Conservation (phyloP, 2,797 vertebrate species). For the Allobates femoralis region DNA sequence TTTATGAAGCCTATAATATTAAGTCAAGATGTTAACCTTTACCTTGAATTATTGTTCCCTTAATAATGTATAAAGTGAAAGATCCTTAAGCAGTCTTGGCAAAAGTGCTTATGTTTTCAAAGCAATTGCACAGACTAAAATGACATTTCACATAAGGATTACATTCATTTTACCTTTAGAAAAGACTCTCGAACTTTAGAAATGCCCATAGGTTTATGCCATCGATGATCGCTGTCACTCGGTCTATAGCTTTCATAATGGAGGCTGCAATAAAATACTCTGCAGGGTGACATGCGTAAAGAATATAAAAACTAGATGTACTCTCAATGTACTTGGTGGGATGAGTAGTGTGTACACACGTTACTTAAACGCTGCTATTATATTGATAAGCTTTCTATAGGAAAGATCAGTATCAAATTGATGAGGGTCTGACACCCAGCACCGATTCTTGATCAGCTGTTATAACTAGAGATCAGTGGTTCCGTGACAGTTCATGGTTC, state of each 20-base stretch:
- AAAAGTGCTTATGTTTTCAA: slow-evolving; percentile 66
- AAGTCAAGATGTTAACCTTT: slow-evolving; percentile 70
- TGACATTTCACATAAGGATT: slow-evolving; percentile 72
- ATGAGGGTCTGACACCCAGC: too few species aligned
- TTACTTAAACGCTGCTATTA: too few species aligned
- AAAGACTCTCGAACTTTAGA: slow-evolving; percentile 75
- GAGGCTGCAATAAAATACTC: slow-evolving; percentile 68
- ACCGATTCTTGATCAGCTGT: too few species aligned
- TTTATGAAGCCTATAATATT: slow-evolving; percentile 68
- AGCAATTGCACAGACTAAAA: slow-evolving; percentile 69
- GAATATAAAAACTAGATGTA: neutral
- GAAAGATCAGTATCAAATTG: too few species aligned
- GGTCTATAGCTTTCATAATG: slow-evolving; percentile 66
- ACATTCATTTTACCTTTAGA: slow-evolving; percentile 67
- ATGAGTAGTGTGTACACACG: too few species aligned
- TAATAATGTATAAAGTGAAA: slow-evolving; percentile 65
- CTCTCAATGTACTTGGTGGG: too few species aligned
- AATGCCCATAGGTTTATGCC: slow-evolving; percentile 70
- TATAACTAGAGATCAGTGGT: too few species aligned
- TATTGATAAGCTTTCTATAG: too few species aligned
- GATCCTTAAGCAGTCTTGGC: slow-evolving; percentile 66
- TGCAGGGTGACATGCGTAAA: slow-evolving; percentile 15
- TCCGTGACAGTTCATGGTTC: too few species aligned
- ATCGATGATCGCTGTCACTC: slow-evolving; percentile 66
- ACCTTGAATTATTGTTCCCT: slow-evolving; percentile 66